Percentiles rank a stretch among this genome's conserved stretches.
Evolutionary conservation across 2,113 vertebrate species (phyloP).

Genomic region (Salminus brasiliensis): DNA sequence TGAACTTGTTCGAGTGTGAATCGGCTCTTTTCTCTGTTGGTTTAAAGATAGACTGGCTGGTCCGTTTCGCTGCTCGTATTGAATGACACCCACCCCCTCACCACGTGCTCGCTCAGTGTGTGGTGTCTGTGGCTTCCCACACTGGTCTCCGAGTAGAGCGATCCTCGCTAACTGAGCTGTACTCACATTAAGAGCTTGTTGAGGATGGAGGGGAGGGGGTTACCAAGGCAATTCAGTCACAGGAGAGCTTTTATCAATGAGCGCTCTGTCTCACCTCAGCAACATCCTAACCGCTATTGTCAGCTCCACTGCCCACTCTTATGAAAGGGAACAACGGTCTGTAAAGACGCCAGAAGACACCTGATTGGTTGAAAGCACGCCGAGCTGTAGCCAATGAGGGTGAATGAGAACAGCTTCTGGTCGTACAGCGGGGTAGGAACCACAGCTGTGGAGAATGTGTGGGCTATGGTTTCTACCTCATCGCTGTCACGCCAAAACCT

Average conservation of each 20-base stretch:
- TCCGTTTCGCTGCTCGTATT: constrained; percentile 35
- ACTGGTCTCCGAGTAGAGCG: constrained; percentile 48
- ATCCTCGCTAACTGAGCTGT: constrained; percentile 53
- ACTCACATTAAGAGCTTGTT: constrained; percentile 51
- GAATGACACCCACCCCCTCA: constrained; percentile 56
- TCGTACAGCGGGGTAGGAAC: constrained; percentile 8
- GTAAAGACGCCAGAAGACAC: constrained; percentile 36
- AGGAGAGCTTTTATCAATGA: constrained; percentile 62
- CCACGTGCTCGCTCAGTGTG: constrained; percentile 52
- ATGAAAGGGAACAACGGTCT: constrained; percentile 48
- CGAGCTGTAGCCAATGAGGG: constrained; percentile 34
- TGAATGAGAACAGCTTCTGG: neutral
- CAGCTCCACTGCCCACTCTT: constrained; percentile 46
- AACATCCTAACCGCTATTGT: constrained; percentile 56
- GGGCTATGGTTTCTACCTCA: too few relatives aligned
- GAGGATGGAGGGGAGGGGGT: constrained; percentile 54
- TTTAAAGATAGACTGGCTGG: constrained; percentile 53
- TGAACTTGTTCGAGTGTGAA: constrained; percentile 14
- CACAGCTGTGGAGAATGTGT: neutral
- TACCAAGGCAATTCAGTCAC: constrained; percentile 60
- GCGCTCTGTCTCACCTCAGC: constrained; percentile 58
- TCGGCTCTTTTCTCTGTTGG: constrained; percentile 17
- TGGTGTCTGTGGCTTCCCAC: constrained; percentile 58
- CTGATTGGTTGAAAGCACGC: constrained; percentile 40
- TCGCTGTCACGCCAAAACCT: too few relatives aligned